Evolutionary conservation across 37 sponge, comb jelly and placozoan genomes (phyloP), one percentile per base, ranked within the genome.

Genomic region (Petrosia ficiformis): DNA sequence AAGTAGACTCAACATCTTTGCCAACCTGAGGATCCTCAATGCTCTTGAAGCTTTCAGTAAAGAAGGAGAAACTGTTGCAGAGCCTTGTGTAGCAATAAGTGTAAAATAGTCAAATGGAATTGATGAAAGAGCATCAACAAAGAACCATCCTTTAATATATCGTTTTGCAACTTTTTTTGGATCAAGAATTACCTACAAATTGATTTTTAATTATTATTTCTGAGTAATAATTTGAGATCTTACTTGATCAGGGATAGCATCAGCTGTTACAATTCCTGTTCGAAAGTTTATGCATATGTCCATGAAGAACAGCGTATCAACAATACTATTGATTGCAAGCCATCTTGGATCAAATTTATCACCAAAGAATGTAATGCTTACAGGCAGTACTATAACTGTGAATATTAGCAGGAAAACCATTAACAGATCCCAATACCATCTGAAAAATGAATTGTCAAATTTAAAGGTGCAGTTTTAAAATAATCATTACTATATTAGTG

Each of bases 41-140:
- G 73, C 88, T 39, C 54, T 29, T 34, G 81, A 52, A 16, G 87
- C 87, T 29, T 19, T 29, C 8, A 80, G 38, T 0, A 65, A 56
- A 22, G 60, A 57, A 4, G n/a, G n/a, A n/a, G 42, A 2, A 39
- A 67, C 22, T 1, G 75, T 43, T 37, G 43, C 36, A 40, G 52
- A 39, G 14, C n/a, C n/a, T n/a, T 34, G 43, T 5, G 72, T 40
- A 24, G 60, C 61, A 1, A 44, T n/a, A 21, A 70, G n/a, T 2
- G 37, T 32, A 36, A 88, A 69, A 65, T 88, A 83, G 80, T 88
- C 89, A 65, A 83, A 79, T 54, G 89, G 89, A 41, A 82, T 68
- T 22, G 78, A 39, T 21, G 84, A 72, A 1, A 83, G 0, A 25
- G 79, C 26, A 40, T 88, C 89, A 3, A 88, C 24, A 6, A 72